Conservation (phyloP, 2,113 vertebrate genomes). For the Leucoraja erinaceus region DNA sequence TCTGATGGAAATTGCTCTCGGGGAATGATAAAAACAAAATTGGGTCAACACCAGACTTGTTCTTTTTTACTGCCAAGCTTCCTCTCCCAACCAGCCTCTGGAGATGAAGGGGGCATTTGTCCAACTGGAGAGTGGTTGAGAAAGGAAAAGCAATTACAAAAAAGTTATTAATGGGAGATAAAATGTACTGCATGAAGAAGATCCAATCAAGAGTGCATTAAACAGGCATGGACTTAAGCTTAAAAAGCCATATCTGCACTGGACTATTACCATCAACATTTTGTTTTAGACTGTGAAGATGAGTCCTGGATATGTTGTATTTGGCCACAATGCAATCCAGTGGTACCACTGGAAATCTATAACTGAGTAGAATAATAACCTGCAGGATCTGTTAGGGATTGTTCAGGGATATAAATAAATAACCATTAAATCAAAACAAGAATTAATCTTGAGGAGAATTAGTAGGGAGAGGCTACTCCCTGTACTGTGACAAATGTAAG, state of each 20-base stretch:
- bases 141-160: background rate
- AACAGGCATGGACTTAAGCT: background rate
- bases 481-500: no score
- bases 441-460: no score
- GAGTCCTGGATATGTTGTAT: background rate
- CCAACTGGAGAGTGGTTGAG: background rate
- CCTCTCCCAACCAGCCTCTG: background rate
- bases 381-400: no score
- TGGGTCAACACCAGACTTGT: background rate
- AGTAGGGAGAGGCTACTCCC: no score
- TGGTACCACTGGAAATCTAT: background rate
- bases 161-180: background rate
- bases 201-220: background rate
- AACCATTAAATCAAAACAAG: no score
- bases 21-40: background rate
- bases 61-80: background rate
- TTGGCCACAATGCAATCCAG: background rate
- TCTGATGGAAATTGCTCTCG: background rate
- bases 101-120: background rate
- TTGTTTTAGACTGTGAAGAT: background rate
- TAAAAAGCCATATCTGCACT: background rate
- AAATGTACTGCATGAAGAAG: background rate
- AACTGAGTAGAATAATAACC: background rate
- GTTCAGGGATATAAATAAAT: no score
- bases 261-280: background rate